Evolutionary conservation across 1,140 invertebrate genomes (phyloP), one percentile per base, ranked within the genome.

Genomic region (Acromyrmex charruanus): DNA sequence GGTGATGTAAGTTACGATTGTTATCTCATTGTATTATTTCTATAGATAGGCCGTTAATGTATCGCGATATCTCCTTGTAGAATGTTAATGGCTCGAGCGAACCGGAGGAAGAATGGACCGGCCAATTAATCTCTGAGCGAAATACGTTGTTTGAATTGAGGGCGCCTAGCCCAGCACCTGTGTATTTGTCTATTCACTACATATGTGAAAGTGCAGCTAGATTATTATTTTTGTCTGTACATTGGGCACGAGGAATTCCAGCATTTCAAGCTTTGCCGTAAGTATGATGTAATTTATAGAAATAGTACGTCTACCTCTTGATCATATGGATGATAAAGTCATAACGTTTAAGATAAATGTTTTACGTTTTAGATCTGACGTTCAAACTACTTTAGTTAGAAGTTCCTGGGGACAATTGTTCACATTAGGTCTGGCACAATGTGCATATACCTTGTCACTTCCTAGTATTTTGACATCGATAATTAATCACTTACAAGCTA

Each of bases 371-470:
- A 99, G 98, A 86, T 96, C 97, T 79, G 98, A 99, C 81, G 96
- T 97, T 69, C 98, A 99, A 95, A 97, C 98, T 82, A 96, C 96
- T 7, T 94, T 99, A 58, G 96, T 99, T 53, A 97, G 98, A 92
- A 97, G 97, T 86, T 98, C 97, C 91, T 99, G 99, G 99, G 97
- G 98, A 92, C 98, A 99, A 93, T 94, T 99, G 77, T 99, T 99
- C 95, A 97, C 98, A 3, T 95, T 99, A 21, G 99, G 99, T 9
- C 96, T 99, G 80, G 97, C 98, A 2, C 98, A 99, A 94, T 99
- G 98, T 94, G 97, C 98, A 16, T 96, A 97, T 39, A 96, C 97
- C 66, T 95, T 99, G 92, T 98, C 98, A 53, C 95, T 99, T 66
- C 96, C 97, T 49, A 98, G 97, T 82, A 98, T 99, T 91, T 95